phyloP scores from a whole-genome alignment of 2,113 vertebrate species.

The Sarotherodon lohbergeri region DNA sequence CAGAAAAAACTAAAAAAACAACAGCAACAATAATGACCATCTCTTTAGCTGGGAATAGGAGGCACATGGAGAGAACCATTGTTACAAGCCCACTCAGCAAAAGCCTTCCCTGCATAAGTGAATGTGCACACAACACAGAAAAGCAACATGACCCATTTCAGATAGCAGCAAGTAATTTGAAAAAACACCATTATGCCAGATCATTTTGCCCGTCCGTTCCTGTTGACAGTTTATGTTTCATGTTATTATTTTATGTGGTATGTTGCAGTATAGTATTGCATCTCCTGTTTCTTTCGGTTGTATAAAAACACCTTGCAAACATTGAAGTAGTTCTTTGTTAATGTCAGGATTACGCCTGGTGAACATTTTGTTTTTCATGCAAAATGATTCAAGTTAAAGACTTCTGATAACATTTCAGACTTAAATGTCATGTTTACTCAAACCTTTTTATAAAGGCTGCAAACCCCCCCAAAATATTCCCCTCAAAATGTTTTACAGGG shows the following conservation, averaged over 20 bases:
- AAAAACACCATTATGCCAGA: neutral
- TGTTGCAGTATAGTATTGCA: neutral
- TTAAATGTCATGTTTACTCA: neutral
- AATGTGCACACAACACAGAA: neutral
- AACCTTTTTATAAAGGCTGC: neutral
- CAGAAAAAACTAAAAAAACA: neutral
- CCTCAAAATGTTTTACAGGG: neutral
- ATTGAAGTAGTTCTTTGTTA: neutral
- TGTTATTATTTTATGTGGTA: neutral
- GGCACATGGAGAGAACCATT: neutral
- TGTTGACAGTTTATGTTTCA: neutral
- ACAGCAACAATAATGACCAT: neutral
- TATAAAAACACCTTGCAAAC: neutral
- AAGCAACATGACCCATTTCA: conserved; percentile 3
- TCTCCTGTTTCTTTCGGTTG: neutral
- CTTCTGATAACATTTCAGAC: neutral
- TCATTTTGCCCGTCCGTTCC: neutral
- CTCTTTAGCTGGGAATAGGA: neutral
- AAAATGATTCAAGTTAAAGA: neutral
- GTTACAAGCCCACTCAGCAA: conserved; percentile 17
- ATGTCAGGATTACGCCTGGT: neutral
- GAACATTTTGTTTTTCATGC: neutral
- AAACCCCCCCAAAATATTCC: neutral
- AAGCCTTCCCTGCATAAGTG: neutral
- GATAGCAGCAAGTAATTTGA: neutral